phyloP scores from a whole-genome alignment of 2,113 vertebrate species.

The Ochotona curzoniae region DNA sequence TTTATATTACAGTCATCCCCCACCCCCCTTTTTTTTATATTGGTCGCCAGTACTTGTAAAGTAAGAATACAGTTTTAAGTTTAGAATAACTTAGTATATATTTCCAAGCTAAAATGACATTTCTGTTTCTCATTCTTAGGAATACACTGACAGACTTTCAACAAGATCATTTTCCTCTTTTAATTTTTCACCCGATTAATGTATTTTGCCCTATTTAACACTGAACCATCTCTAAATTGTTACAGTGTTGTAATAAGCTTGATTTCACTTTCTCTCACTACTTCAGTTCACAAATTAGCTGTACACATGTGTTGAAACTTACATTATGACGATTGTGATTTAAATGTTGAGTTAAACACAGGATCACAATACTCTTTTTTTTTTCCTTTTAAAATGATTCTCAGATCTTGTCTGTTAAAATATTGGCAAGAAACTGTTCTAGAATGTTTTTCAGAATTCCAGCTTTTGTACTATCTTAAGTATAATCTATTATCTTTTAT shows the following conservation, averaged over 20 bases:
- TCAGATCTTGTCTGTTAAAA: background rate
- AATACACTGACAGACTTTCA: background rate
- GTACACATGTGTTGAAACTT: conserved; percentile 1
- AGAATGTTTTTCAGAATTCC: background rate
- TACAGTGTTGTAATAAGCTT: background rate
- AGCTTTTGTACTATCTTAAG: background rate
- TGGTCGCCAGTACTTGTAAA: background rate
- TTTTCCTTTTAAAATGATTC: background rate
- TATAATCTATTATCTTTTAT: conserved; percentile 38
- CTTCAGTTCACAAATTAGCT: conserved; percentile 38
- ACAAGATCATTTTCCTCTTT: background rate
- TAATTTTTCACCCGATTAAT: background rate
- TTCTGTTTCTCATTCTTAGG: background rate
- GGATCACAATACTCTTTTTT: background rate
- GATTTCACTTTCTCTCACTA: conserved; percentile 24
- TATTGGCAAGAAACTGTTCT: too few species aligned
- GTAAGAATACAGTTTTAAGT: background rate
- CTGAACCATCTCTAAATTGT: background rate
- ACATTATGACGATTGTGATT: conserved; percentile 24
- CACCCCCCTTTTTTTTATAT: background rate
- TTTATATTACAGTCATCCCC: background rate
- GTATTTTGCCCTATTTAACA: conserved; percentile 27
- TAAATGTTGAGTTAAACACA: conserved; percentile 12
- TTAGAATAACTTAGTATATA: background rate
- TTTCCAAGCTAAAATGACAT: background rate